A percentile compares a stretch with the other conserved stretches of the same genome.
These are phyloP conservation scores for Chrysodeixis includens DNA, from an alignment of 2,888 invertebrate genomes.

Conservation along the genomic window DNA sequence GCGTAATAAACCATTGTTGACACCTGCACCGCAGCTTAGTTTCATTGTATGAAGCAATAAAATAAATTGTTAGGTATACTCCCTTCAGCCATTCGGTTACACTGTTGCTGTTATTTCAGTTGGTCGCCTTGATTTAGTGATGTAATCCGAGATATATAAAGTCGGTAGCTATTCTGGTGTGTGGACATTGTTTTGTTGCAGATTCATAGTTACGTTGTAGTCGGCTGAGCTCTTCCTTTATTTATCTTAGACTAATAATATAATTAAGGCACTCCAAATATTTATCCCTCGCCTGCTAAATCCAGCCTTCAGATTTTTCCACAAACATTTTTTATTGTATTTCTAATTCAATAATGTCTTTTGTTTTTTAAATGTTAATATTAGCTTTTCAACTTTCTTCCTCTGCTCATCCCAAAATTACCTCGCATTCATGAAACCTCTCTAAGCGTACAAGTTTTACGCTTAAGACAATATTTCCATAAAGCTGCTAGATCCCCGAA, in stretches of 20 bases:
- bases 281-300: too few relatives aligned
- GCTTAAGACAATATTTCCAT: neutral
- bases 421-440: too few relatives aligned
- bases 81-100: slow-evolving; percentile 19
- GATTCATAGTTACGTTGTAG: neutral
- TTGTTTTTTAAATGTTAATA: too few relatives aligned
- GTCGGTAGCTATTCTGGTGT: neutral
- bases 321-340: neutral
- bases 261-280: neutral
- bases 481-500: neutral
- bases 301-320: too few relatives aligned
- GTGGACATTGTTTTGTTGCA: neutral
- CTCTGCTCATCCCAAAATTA: too few relatives aligned
- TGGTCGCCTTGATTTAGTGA: slow-evolving; percentile 3
- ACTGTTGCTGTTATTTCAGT: slow-evolving; percentile 32
- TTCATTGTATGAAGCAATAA: slow-evolving; percentile 51
- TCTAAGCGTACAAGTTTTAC: neutral
- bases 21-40: slow-evolving; percentile 44
- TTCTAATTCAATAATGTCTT: too few relatives aligned
- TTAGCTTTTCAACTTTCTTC: too few relatives aligned
- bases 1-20: slow-evolving; percentile 56
- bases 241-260: too few relatives aligned
- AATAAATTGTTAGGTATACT: slow-evolving; percentile 51
- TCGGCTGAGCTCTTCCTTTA: too few relatives aligned
- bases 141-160: slow-evolving; percentile 2